phyloP scores from a whole-genome alignment of 2,888 invertebrate species.

The Diarsia mendica region DNA sequence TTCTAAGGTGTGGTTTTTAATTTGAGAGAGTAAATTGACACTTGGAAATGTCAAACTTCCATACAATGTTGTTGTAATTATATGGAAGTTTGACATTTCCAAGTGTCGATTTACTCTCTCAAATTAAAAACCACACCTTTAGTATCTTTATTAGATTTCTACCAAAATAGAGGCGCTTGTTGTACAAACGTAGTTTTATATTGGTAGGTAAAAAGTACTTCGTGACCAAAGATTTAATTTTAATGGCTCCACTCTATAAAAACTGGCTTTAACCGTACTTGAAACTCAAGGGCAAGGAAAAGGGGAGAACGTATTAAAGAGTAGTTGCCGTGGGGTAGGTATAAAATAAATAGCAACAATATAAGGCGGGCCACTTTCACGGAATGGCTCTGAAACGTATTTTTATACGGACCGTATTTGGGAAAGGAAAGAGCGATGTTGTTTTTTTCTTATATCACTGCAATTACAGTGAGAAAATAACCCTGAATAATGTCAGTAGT shows the following conservation, averaged over 20 bases:
- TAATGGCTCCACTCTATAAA: conserved; percentile 22
- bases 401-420: conserved; percentile 62
- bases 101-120: too few species aligned
- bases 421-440: conserved; percentile 55
- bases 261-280: conserved; percentile 29
- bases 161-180: background rate
- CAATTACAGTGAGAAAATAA: conserved; percentile 54
- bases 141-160: background rate
- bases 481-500: conserved; percentile 24
- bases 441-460: conserved; percentile 56
- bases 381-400: conserved; percentile 63
- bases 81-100: too few species aligned
- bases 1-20: too few species aligned
- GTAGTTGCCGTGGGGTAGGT: conserved; percentile 50
- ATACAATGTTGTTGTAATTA: too few species aligned
- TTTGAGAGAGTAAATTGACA: too few species aligned
- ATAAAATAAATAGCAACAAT: conserved; percentile 68
- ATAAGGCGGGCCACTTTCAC: conserved; percentile 63
- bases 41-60: too few species aligned
- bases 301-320: conserved; percentile 48
- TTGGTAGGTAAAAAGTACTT: background rate
- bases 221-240: conserved; percentile 26
- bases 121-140: too few species aligned
- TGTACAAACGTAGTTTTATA: background rate
- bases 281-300: conserved; percentile 36